Percentiles rank a stretch among this genome's conserved stretches.
phyloP scores from a whole-genome alignment of 2,797 vertebrate genomes.

The Hydrophis major region DNA sequence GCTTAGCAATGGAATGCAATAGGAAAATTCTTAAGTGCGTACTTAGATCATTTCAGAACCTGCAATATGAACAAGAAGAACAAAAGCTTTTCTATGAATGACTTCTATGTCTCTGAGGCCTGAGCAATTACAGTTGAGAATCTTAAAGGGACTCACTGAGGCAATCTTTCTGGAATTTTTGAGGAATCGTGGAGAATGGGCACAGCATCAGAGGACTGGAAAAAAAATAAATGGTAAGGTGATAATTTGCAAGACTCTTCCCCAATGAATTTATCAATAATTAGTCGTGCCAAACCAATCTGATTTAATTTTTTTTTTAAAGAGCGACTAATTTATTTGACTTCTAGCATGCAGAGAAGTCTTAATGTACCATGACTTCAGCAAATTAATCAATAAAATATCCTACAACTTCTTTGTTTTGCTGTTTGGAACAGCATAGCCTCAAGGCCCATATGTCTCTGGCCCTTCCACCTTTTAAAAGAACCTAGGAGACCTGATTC shows the following conservation, averaged over 20 bases:
- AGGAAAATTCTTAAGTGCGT: neutral
- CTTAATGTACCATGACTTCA: neutral
- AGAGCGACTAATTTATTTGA: neutral
- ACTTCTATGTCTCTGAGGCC: neutral
- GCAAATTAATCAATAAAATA: neutral
- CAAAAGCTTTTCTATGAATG: neutral
- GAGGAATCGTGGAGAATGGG: neutral
- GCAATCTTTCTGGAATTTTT: neutral
- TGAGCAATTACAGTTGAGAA: neutral
- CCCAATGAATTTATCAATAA: neutral
- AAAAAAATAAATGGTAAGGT: neutral
- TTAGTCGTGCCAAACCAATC: neutral
- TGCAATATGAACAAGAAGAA: neutral
- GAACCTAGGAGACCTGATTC: neutral
- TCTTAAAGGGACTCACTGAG: neutral
- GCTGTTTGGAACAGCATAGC: neutral
- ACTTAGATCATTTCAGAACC: neutral
- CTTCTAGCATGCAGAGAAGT: neutral
- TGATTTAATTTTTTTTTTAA: neutral
- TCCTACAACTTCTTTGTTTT: neutral
- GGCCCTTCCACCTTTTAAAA: neutral
- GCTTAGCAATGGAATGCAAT: neutral
- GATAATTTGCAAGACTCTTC: neutral
- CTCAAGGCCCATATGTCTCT: neutral
- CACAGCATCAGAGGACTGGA: neutral